Percentiles rank a stretch among this genome's conserved stretches.
Evolutionary conservation across 2,888 invertebrate species (phyloP).

Genomic region (Pachycephus smyrnensis): DNA sequence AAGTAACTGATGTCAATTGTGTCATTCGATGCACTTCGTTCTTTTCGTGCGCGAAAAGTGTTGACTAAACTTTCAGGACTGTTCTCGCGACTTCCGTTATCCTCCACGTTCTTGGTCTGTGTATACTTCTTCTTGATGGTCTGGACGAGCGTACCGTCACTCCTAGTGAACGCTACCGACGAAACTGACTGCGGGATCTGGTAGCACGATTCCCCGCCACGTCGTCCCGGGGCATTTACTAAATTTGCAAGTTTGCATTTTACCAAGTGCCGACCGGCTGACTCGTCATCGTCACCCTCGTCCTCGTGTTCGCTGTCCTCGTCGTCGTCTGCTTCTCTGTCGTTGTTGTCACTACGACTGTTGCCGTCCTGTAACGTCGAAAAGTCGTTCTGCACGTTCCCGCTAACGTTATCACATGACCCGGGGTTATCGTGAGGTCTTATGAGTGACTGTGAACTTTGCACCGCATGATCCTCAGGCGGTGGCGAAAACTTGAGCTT

Average conservation of each 20-base stretch:
- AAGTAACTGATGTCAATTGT: conserved; percentile 12
- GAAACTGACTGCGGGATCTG: conserved; percentile 2
- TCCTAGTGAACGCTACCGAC: neutral
- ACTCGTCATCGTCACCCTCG: conserved; percentile 16
- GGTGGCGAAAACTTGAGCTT: conserved; percentile 52
- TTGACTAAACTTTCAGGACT: neutral
- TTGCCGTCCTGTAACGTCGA: conserved; percentile 26
- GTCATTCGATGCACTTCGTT: conserved; percentile 20
- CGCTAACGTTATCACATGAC: conserved; percentile 29
- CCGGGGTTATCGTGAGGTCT: conserved; percentile 28
- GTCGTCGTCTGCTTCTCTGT: conserved; percentile 11
- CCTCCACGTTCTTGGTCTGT: conserved; percentile 19
- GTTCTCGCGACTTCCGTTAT: conserved; percentile 2
- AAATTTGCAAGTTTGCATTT: conserved; percentile 54
- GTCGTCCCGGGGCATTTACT: conserved; percentile 26
- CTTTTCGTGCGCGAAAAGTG: neutral
- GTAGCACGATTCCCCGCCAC: neutral
- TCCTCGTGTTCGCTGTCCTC: conserved; percentile 19
- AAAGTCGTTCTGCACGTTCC: conserved; percentile 9
- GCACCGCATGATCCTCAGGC: conserved; percentile 34
- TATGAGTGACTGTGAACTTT: conserved; percentile 30
- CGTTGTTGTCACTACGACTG: conserved; percentile 20
- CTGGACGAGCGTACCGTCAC: neutral
- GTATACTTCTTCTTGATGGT: neutral
- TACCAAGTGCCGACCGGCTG: conserved; percentile 25